Evolutionary conservation across 2,888 invertebrate genomes (phyloP).

Genomic region (Plebejus melissa): DNA sequence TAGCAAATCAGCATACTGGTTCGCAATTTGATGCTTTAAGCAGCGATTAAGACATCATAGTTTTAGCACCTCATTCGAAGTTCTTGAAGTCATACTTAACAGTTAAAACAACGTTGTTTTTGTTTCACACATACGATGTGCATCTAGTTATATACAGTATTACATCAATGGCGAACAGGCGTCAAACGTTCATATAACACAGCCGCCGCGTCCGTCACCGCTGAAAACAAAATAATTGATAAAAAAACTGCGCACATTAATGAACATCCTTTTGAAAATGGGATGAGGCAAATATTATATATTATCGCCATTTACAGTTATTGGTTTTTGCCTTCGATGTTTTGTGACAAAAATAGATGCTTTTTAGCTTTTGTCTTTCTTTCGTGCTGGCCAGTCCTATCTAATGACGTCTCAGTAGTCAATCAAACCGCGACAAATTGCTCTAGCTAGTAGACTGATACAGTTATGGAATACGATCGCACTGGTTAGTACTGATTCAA

Average conservation of each 20-base stretch:
- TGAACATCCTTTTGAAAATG: too few relatives aligned
- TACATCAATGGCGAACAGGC: slow-evolving; percentile 16
- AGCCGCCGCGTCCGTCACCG: slow-evolving; percentile 14
- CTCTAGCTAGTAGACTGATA: too few relatives aligned
- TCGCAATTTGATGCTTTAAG: too few relatives aligned
- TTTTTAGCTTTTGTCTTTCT: background rate
- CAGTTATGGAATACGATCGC: too few relatives aligned
- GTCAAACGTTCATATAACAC: slow-evolving; percentile 19
- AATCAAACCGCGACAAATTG: background rate
- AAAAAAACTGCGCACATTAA: background rate
- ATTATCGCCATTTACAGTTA: too few relatives aligned
- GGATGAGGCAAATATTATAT: too few relatives aligned
- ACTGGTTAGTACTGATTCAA: too few relatives aligned
- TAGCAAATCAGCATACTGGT: background rate
- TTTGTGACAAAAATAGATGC: too few relatives aligned
- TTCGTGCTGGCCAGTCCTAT: background rate
- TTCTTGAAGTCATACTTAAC: background rate
- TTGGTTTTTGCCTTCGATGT: too few relatives aligned
- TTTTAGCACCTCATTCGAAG: background rate
- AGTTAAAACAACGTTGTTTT: background rate
- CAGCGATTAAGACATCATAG: background rate
- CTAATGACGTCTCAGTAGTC: background rate
- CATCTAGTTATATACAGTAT: slow-evolving; percentile 4
- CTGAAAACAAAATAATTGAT: slow-evolving; percentile 23
- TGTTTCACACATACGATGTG: background rate